A percentile compares a stretch with the other conserved stretches of the same genome.
phyloP scores from a whole-genome alignment of 2,888 invertebrate species.

The Willowsia nigromaculata region DNA sequence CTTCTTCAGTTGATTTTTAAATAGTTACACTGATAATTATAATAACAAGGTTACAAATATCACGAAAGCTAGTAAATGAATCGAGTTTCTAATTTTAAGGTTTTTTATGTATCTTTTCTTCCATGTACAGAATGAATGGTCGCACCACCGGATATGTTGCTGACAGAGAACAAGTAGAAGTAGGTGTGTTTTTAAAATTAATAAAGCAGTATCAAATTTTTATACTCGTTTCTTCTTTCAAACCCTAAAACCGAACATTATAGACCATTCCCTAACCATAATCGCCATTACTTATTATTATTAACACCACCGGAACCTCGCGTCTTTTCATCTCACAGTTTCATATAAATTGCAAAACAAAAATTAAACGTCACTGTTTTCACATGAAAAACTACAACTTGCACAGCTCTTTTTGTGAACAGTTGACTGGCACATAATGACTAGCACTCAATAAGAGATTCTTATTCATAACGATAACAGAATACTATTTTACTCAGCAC shows the following conservation, averaged over 20 bases:
- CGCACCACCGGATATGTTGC: conserved; percentile 70
- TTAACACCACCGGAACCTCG: conserved; percentile 5
- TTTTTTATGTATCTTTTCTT: conserved; percentile 5
- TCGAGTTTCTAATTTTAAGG: conserved; percentile 49
- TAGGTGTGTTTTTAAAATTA: conserved; percentile 2
- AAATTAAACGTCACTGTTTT: conserved; percentile 65
- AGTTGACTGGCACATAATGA: conserved; percentile 77
- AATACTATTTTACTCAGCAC: conserved; percentile 37
- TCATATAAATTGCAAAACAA: conserved; percentile 64
- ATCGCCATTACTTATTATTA: neutral
- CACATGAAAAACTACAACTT: conserved; percentile 43
- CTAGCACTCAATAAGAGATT: conserved; percentile 77
- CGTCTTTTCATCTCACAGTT: conserved; percentile 68
- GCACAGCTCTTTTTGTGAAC: conserved; percentile 65
- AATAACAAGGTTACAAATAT: conserved; percentile 70
- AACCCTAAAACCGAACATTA: neutral
- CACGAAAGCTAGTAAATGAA: conserved; percentile 73
- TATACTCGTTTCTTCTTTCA: neutral
- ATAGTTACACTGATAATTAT: conserved; percentile 3
- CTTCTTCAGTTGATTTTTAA: conserved; percentile 46
- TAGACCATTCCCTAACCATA: conserved; percentile 8
- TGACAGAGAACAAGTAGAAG: conserved; percentile 47
- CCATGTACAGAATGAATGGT: conserved; percentile 47
- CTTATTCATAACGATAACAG: conserved; percentile 65
- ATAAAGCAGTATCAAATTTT: conserved; percentile 1